Conservation (phyloP, 1,140 invertebrate species). For the Drosophila bocki region DNA sequence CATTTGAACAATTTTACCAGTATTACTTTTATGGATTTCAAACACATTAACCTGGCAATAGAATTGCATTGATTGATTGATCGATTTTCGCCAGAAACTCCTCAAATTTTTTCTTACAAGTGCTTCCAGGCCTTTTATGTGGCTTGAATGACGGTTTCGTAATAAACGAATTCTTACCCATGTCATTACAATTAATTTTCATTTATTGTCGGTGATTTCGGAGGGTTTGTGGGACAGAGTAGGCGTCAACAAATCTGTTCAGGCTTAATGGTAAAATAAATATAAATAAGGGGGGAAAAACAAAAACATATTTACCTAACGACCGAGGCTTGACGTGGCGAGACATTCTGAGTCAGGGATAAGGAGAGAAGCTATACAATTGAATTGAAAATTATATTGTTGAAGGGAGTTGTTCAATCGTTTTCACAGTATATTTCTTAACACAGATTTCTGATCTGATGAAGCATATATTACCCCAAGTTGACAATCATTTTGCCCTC, state of each 20-base stretch:
- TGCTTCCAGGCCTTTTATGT: constrained; percentile 13
- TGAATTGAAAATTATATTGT: background rate
- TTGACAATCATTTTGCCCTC: background rate
- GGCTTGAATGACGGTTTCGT: constrained; percentile 7
- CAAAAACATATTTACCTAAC: constrained; percentile 18
- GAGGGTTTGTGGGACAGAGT: background rate
- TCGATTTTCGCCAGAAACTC: constrained; percentile 8
- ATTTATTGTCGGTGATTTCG: constrained; percentile 14
- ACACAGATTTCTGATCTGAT: background rate
- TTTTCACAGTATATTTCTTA: background rate
- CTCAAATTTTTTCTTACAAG: constrained; percentile 7
- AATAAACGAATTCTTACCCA: constrained; percentile 13
- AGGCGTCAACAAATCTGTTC: constrained; percentile 16
- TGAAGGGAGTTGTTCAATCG: background rate
- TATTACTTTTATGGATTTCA: constrained; percentile 5
- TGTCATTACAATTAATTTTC: constrained; percentile 24
- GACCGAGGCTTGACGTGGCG: background rate
- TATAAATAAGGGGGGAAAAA: constrained; percentile 1
- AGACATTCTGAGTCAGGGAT: background rate
- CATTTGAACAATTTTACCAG: constrained; percentile 9
- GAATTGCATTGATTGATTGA: constrained; percentile 16
- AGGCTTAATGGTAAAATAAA: constrained; percentile 13
- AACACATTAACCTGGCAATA: constrained; percentile 21
- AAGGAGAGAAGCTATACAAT: background rate
- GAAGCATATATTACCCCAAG: background rate